phyloP scores from a whole-genome alignment of 2,797 vertebrate species.

The Fistularia tabacaria region DNA sequence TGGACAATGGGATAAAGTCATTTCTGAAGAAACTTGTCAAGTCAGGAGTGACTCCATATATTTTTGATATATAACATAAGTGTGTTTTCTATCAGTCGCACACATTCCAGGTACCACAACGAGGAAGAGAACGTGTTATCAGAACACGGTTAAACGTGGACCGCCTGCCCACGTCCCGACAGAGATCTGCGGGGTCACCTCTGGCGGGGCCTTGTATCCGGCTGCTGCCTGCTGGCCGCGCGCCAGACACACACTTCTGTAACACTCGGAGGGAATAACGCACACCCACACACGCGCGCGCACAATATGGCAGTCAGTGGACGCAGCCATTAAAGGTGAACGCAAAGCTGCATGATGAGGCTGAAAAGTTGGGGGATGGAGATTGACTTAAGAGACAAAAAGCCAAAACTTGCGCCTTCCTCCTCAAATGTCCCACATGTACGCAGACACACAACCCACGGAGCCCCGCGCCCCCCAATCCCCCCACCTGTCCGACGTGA shows the following conservation, averaged over 20 bases:
- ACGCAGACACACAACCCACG: not conserved
- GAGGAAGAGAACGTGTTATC: too few species aligned
- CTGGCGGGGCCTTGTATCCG: slow-evolving; percentile 42
- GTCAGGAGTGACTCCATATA: too few species aligned
- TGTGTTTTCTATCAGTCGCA: too few species aligned
- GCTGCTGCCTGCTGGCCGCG: slow-evolving; percentile 43
- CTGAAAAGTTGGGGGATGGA: not conserved
- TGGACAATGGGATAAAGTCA: too few species aligned
- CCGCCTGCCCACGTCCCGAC: slow-evolving; percentile 56
- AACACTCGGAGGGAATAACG: slow-evolving; percentile 49
- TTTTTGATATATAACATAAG: too few species aligned
- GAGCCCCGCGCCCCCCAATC: not conserved
- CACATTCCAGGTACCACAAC: too few species aligned
- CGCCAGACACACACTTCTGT: slow-evolving; percentile 51
- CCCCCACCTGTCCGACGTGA: slow-evolving; percentile 17
- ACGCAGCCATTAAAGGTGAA: slow-evolving; percentile 48
- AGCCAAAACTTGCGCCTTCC: not conserved
- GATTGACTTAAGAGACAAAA: not conserved
- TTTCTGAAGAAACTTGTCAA: too few species aligned
- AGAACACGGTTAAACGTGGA: slow-evolving; percentile 11
- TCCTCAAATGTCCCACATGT: not conserved
- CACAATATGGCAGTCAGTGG: slow-evolving; percentile 31
- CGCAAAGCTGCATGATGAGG: slow-evolving; percentile 33
- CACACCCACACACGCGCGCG: slow-evolving; percentile 46
- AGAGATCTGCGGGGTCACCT: slow-evolving; percentile 58